Base-by-base conservation (phyloP, 2,888 invertebrate species). In the Macaria notata region DNA sequence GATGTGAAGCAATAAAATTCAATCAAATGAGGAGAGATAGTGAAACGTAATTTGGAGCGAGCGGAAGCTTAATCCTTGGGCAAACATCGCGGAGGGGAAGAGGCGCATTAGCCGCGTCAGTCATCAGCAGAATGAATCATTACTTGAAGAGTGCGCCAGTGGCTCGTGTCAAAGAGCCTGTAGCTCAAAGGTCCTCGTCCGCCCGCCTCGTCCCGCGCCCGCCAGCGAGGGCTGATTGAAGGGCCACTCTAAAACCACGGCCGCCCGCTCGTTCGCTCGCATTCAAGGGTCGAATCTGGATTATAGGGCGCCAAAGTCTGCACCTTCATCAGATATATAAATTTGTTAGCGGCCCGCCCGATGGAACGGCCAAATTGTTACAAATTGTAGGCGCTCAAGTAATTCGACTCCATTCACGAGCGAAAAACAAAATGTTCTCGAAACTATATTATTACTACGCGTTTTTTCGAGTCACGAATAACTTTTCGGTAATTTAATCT, bases 51-150 rank as follows among this genome's bases (percentile, higher is more conserved):
- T 80, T 83, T 79, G 69, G 73, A 73, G 65, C 68, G 66, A 70
- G 65, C 66, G 73, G 69, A 78, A 75, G 72, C 68, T 79, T 81
- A 84, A 86, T 84, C 78, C 77, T 76, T 83, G 83, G 78, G 78
- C 79, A 83, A 86, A 88, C 81, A 82, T 78, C 69, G 73, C 67
- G 74, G 70, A 76, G 77, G 71, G 75, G 78, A 83, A 78, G 79
- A 76, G 84, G 66, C 80, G 88, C 83, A 90, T 89, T 90, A 90
- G 89, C 88, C 76, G 86, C 84, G 88, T 87, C 87, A 88, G 83
- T 89, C 88, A 88, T 88, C 90, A 88, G 86, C 81, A 88, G 89
- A 90, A 89, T 90, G 89, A 89, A 90, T 90, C 90, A 90, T 91
- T 91, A 91, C 88, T 90, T 91, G 89, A 90, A 90, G 90, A 89